phyloP scores from a whole-genome alignment of 2,113 vertebrate genomes.

The Oreochromis spilurus region DNA sequence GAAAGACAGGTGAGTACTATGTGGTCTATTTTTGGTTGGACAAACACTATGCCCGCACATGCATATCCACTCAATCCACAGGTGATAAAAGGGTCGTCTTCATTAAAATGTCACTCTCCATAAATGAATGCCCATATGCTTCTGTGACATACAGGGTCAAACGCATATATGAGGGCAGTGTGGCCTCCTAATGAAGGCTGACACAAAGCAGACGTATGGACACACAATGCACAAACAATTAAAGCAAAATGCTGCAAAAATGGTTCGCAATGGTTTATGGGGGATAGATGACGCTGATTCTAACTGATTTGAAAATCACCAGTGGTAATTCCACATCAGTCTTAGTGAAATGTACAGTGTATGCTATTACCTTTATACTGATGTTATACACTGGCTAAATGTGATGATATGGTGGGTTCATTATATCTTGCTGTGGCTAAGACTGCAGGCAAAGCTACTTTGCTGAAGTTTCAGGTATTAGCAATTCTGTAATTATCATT shows the following conservation, averaged over 20 bases:
- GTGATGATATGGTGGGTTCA: not conserved
- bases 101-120: not conserved
- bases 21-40: not conserved
- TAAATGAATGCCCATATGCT: constrained; percentile 12
- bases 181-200: not conserved
- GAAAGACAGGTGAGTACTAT: not conserved
- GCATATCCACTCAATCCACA: not conserved
- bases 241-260: not conserved
- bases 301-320: not conserved
- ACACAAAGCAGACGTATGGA: not conserved
- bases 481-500: constrained; percentile 56
- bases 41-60: not conserved
- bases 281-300: not conserved
- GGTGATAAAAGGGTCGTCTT: not conserved
- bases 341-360: not conserved
- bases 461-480: constrained; percentile 39
- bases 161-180: not conserved
- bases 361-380: not conserved
- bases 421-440: not conserved
- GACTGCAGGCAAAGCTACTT: not conserved
- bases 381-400: not conserved
- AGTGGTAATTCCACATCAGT: not conserved
- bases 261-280: not conserved
- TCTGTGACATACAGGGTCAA: not conserved
- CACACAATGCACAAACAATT: not conserved